These are phyloP conservation scores for Cheilosia grossa DNA, from an alignment of 2,888 invertebrate species.

Conservation along the genomic window DNA sequence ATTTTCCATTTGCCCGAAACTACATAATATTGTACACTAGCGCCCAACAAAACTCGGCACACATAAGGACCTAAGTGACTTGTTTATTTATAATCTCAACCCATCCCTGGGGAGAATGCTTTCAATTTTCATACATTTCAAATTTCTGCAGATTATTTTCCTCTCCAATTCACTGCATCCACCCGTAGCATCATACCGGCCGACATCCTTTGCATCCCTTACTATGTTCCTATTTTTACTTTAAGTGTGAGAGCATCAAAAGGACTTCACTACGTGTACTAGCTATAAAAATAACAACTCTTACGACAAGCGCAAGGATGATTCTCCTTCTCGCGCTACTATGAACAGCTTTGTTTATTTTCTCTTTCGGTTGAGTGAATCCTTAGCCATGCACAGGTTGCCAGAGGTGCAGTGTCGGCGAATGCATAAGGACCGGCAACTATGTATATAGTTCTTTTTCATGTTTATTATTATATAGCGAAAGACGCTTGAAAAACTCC, in stretches of 20 bases:
- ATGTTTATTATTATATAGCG: background rate
- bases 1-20: background rate
- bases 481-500: background rate
- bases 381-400: conserved; percentile 26
- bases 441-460: background rate
- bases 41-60: background rate
- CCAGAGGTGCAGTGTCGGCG: conserved; percentile 2
- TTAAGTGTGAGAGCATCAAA: conserved; percentile 14
- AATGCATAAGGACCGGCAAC: background rate
- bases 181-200: background rate
- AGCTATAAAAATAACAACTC: conserved; percentile 12
- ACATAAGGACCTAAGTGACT: conserved; percentile 48
- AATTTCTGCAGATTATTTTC: conserved; percentile 51
- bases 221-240: conserved; percentile 40
- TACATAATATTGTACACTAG: background rate
- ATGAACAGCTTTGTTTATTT: conserved; percentile 31
- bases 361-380: conserved; percentile 36
- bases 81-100: conserved; percentile 53
- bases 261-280: conserved; percentile 21
- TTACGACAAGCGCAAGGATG: conserved; percentile 5
- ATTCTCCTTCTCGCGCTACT: background rate
- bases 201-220: conserved; percentile 22
- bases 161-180: conserved; percentile 50
- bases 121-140: conserved; percentile 53
- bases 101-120: conserved; percentile 34